Conservation (phyloP, 2,113 vertebrate genomes). For the Phalacrocorax pelagicus region DNA sequence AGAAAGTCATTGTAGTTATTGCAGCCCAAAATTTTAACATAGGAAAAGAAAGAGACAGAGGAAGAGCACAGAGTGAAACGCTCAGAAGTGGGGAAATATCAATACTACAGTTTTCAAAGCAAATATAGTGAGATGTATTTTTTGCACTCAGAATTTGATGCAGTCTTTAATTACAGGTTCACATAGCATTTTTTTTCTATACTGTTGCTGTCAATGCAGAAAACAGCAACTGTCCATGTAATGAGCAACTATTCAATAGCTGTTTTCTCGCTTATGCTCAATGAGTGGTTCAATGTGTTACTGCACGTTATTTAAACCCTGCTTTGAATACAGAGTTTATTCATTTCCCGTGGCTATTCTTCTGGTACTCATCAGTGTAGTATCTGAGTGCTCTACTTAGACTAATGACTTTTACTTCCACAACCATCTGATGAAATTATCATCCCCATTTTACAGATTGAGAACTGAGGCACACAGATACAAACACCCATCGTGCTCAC, state of each 20-base stretch:
- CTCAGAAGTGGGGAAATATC: background rate
- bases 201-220: background rate
- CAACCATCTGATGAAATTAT: constrained; percentile 43
- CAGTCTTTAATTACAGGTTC: constrained; percentile 5
- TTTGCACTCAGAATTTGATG: background rate
- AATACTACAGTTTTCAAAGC: background rate
- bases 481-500: constrained; percentile 4
- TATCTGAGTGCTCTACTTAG: constrained; percentile 15
- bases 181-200: background rate
- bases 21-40: background rate
- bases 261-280: background rate
- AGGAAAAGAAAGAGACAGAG: background rate
- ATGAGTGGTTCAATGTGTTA: background rate
- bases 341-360: constrained; percentile 33
- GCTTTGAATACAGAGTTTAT: constrained; percentile 2
- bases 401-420: constrained; percentile 44
- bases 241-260: constrained; percentile 13
- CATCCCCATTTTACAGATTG: background rate
- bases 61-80: background rate
- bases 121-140: background rate
- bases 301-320: background rate
- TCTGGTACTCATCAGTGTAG: background rate
- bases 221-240: background rate
- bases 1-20: background rate
- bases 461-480: constrained; percentile 11